Conservation (phyloP, 2,797 vertebrate species). For the Streptopelia turtur region DNA sequence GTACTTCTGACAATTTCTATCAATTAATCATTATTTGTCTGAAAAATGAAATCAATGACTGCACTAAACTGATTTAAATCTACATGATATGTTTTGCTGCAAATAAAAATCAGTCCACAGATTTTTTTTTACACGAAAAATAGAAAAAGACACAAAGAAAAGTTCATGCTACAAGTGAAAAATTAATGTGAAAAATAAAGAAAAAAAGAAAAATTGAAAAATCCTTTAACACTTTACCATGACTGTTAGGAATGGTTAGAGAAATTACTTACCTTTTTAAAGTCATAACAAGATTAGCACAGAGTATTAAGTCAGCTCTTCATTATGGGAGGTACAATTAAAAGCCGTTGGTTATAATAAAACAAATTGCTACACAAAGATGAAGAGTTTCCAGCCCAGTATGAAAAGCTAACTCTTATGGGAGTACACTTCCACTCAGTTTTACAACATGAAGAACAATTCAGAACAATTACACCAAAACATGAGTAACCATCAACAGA, state of each 20-base stretch:
- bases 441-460: constrained; percentile 71
- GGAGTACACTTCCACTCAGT: constrained; percentile 72
- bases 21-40: constrained; percentile 46
- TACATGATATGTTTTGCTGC: constrained; percentile 54
- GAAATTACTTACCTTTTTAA: constrained; percentile 83
- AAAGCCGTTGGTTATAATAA: constrained; percentile 79
- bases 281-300: constrained; percentile 82
- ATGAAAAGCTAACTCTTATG: constrained; percentile 79
- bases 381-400: constrained; percentile 77
- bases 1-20: constrained; percentile 34
- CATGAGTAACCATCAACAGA: constrained; percentile 59
- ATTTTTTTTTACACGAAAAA: constrained; percentile 50
- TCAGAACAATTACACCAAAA: constrained; percentile 68
- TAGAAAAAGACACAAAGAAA: constrained; percentile 67
- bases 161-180: constrained; percentile 66
- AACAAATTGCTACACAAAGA: constrained; percentile 75
- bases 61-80: constrained; percentile 41
- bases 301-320: constrained; percentile 82
- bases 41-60: constrained; percentile 57
- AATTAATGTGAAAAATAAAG: constrained; percentile 66
- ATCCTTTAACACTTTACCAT: constrained; percentile 65
- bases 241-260: constrained; percentile 78
- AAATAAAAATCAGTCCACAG: constrained; percentile 57
- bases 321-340: constrained; percentile 82
- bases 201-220: constrained; percentile 52